Conservation (phyloP, 2,888 invertebrate species). For the Zelleria hepariella region DNA sequence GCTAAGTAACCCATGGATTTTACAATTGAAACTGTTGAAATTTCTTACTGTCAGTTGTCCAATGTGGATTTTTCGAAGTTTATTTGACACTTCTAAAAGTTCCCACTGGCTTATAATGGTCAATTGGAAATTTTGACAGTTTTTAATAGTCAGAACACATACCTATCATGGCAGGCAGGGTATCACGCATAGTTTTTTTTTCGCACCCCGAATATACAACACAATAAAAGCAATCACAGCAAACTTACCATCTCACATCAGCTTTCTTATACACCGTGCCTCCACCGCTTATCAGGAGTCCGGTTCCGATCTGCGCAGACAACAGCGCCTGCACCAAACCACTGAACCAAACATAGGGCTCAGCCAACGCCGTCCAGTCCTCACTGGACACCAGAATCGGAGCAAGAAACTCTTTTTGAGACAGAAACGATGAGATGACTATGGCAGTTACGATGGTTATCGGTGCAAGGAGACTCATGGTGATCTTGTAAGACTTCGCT, state of each 20-base stretch:
- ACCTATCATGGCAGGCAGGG: no score
- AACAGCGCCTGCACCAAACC: slow-evolving; percentile 75
- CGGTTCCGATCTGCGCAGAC: slow-evolving; percentile 75
- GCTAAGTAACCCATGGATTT: no score
- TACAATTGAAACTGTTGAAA: no score
- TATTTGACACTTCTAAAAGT: no score
- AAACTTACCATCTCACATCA: slow-evolving; percentile 75
- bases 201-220: not conserved
- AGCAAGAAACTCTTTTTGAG: slow-evolving; percentile 35
- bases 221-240: not conserved
- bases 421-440: slow-evolving; percentile 47
- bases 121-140: no score
- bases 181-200: no score
- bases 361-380: slow-evolving; percentile 45
- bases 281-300: slow-evolving; percentile 75
- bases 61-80: no score
- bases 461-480: slow-evolving; percentile 47
- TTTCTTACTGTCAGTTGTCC: no score
- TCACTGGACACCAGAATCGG: slow-evolving; percentile 51
- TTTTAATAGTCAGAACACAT: no score
- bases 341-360: slow-evolving; percentile 73
- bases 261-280: slow-evolving; percentile 75
- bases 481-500: slow-evolving; percentile 59
- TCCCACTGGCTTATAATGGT: no score
- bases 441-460: slow-evolving; percentile 43